Evolutionary conservation across 2,797 vertebrate species (phyloP), one percentile per base, ranked within the genome.

Genomic region (Alcedo atthis): DNA sequence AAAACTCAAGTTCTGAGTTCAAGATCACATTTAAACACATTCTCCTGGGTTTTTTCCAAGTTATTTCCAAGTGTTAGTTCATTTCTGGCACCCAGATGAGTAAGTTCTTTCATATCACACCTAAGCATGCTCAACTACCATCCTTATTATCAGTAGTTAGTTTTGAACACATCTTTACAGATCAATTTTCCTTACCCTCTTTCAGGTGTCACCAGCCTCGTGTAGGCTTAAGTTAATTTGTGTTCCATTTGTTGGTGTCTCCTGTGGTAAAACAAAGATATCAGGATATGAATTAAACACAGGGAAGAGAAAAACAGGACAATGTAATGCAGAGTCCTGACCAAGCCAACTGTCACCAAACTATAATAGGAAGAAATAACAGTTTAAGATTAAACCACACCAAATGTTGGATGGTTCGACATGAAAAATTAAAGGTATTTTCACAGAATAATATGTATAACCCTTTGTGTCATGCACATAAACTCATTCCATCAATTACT

Each of bases 171-270:
- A 30, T 18, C 8, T 45, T 68, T 40, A 75, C 2, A 0, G 3
- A 15, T 9, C 10, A 21, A 5, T 30, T 54, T 70, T 61, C 40
- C 94, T 59, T 92, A 92, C 91, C 75, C 66, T 90, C 33, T 80
- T 92, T 62, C 83, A 74, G 67, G 17, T 81, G 59, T 85, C 94
- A 80, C 54, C 76, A 82, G 84, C 83, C 48, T 88, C 8, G 6
- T 53, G 24, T 2, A 74, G 58, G 82, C 37, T 92, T 94, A 94
- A 94, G 75, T 97, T 93, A 95, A 93, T 92, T 85, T 96, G 82
- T 66, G 63, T 90, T 94, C 85, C 71, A 51, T 90, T 62, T 91
- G 51, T 48, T 90, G 92, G 15, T 80, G 59, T 80, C 85, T 94
- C 89, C 96, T 97, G 90, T 15, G 95, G 83, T 33, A 73, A 78